Evolutionary conservation across 2,113 vertebrate genomes (phyloP).

Genomic region (Nettapus auritus): DNA sequence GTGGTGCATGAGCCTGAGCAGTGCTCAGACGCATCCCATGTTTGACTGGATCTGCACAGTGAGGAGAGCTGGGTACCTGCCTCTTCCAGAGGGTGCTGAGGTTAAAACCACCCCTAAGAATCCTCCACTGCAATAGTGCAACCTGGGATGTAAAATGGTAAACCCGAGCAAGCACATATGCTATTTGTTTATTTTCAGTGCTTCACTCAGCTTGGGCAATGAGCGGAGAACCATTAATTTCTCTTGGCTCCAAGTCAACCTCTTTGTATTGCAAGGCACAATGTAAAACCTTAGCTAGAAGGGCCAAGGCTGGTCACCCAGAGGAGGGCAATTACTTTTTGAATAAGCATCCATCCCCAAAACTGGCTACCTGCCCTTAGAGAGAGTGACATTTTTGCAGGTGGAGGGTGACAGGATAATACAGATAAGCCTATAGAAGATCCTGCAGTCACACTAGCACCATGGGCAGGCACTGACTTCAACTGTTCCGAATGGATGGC

Average conservation of each 20-base stretch:
- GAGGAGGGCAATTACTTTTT: neutral
- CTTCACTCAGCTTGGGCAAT: neutral
- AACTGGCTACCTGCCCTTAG: neutral
- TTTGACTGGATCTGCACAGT: neutral
- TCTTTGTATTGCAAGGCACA: neutral
- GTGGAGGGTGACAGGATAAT: neutral
- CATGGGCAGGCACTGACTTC: neutral
- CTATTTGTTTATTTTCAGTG: neutral
- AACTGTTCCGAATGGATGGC: neutral
- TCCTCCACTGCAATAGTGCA: neutral
- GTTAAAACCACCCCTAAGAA: neutral
- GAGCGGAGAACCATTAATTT: neutral
- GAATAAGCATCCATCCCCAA: neutral
- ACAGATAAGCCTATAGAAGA: neutral
- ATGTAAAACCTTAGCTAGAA: neutral
- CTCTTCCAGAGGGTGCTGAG: neutral
- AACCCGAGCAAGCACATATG: neutral
- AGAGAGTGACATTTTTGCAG: neutral
- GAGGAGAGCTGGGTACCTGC: neutral
- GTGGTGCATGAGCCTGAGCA: neutral
- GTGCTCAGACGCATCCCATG: rapidly evolving
- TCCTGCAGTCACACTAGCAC: neutral
- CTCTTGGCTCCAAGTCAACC: neutral
- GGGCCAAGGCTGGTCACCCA: neutral
- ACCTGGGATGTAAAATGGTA: neutral